Conservation (phyloP, 2,797 vertebrate species). For the Borostomias antarcticus region DNA sequence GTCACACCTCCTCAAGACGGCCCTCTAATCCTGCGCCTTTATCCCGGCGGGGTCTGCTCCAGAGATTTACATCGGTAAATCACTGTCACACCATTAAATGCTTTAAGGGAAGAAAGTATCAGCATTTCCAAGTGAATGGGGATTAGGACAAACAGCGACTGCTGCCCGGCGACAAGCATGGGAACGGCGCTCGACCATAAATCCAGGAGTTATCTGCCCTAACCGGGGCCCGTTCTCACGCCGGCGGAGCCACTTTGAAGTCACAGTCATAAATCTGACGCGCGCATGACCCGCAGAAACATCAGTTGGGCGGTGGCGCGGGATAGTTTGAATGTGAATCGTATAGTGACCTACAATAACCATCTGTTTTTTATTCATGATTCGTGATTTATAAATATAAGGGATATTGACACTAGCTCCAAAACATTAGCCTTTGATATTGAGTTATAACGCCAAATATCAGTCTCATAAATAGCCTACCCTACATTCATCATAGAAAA, state of each 20-base stretch:
- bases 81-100: slow-evolving; percentile 76
- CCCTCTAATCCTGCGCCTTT: slow-evolving; percentile 62
- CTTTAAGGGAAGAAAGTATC: slow-evolving; percentile 67
- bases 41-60: slow-evolving; percentile 59
- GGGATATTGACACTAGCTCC: too few species aligned
- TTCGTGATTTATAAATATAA: too few species aligned
- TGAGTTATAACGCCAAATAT: too few species aligned
- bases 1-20: slow-evolving; percentile 49
- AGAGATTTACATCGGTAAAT: slow-evolving; percentile 77
- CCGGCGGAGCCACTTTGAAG: slow-evolving; percentile 76
- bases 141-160: slow-evolving; percentile 71
- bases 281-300: slow-evolving; percentile 58
- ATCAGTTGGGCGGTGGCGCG: slow-evolving; percentile 50
- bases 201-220: slow-evolving; percentile 77
- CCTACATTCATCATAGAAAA: too few species aligned
- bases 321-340: too few species aligned
- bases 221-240: slow-evolving; percentile 72
- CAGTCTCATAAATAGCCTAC: too few species aligned
- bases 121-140: slow-evolving; percentile 77
- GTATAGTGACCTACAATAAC: too few species aligned
- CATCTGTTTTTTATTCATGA: too few species aligned
- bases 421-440: too few species aligned
- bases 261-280: slow-evolving; percentile 67
- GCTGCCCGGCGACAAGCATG: slow-evolving; percentile 74
- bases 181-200: slow-evolving; percentile 75